Evolutionary conservation across 2,888 invertebrate genomes (phyloP).

Genomic region (Malthinus flaveolus): DNA sequence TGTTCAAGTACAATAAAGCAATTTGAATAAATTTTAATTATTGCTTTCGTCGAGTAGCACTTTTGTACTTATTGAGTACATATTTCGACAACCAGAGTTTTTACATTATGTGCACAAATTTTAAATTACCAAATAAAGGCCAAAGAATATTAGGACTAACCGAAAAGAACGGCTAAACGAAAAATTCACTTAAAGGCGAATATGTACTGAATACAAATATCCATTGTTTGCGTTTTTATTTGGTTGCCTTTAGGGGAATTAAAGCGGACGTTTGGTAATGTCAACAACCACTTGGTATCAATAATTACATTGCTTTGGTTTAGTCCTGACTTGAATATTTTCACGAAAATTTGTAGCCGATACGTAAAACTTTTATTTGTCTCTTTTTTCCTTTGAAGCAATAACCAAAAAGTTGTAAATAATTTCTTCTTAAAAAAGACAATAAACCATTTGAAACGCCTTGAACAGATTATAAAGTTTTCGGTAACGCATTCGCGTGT

Average conservation of each 20-base stretch:
- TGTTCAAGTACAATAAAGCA: too few relatives aligned
- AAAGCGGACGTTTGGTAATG: slow-evolving; percentile 29
- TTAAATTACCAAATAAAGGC: neutral
- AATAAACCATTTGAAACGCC: slow-evolving; percentile 28
- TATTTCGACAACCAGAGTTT: neutral
- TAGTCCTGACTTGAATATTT: slow-evolving; percentile 33
- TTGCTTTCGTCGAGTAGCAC: too few relatives aligned
- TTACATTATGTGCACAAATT: neutral
- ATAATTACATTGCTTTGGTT: slow-evolving; percentile 36
- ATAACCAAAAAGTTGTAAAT: slow-evolving; percentile 17
- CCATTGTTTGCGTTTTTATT: slow-evolving; percentile 33
- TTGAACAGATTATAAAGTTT: slow-evolving; percentile 31
- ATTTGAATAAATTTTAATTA: too few relatives aligned
- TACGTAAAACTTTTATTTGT: slow-evolving; percentile 3
- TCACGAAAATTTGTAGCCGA: slow-evolving; percentile 25
- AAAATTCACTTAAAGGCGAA: slow-evolving; percentile 10
- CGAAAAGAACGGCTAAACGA: slow-evolving; percentile 1
- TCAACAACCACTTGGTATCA: slow-evolving; percentile 31
- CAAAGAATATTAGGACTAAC: neutral
- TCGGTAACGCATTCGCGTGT: slow-evolving; percentile 30
- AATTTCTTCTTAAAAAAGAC: slow-evolving; percentile 22
- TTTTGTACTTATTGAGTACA: neutral
- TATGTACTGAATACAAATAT: slow-evolving; percentile 11
- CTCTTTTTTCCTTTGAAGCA: neutral
- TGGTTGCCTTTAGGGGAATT: slow-evolving; percentile 26